These are phyloP conservation scores for Onychorhynchus coronatus DNA, from an alignment of 2,113 vertebrate species.

Conservation along the genomic window DNA sequence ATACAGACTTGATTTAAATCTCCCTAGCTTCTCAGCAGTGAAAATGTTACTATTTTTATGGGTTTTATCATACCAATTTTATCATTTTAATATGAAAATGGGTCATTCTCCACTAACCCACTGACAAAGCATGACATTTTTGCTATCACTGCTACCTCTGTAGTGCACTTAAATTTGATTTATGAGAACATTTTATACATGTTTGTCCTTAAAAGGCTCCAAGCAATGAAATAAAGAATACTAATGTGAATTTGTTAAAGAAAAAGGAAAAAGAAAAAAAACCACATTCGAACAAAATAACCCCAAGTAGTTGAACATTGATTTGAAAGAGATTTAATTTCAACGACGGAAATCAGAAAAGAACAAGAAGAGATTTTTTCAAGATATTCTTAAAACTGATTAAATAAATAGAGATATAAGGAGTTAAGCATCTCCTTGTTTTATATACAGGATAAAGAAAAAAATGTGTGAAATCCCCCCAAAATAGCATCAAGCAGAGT, in stretches of 20 bases:
- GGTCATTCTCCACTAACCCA: constrained; percentile 61
- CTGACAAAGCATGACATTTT: constrained; percentile 66
- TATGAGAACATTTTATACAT: constrained; percentile 56
- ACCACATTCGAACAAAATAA: not conserved
- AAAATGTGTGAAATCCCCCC: rapidly evolving
- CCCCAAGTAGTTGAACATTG: not conserved
- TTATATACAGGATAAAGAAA: not conserved
- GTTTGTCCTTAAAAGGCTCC: constrained; percentile 62
- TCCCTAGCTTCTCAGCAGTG: not conserved
- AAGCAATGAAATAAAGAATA: constrained; percentile 63
- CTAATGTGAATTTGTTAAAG: constrained; percentile 44
- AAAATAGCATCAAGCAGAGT: not conserved
- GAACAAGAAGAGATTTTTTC: not conserved
- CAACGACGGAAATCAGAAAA: not conserved
- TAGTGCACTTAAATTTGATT: constrained; percentile 67
- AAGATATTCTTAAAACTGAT: not conserved
- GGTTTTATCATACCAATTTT: constrained; percentile 61
- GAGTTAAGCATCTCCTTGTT: not conserved
- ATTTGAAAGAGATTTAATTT: not conserved
- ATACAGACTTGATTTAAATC: constrained; percentile 33
- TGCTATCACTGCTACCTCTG: constrained; percentile 54
- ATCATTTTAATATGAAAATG: constrained; percentile 70
- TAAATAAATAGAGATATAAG: not conserved
- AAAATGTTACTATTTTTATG: constrained; percentile 47
- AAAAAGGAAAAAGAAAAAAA: not conserved